Conservation (phyloP, 2,888 invertebrate species). For the Thelaira solivaga region DNA sequence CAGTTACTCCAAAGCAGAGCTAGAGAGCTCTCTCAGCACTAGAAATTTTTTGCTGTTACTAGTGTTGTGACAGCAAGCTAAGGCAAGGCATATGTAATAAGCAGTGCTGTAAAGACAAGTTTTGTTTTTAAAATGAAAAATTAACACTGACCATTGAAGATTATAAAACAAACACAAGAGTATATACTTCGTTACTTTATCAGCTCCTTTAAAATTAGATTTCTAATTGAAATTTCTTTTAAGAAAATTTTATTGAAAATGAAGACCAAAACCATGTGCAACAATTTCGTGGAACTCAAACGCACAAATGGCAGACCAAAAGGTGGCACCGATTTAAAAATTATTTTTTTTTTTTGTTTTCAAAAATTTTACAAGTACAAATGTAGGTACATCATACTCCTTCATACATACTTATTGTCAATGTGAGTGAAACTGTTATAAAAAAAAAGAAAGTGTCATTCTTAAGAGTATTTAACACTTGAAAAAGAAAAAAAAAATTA, state of each 20-base stretch:
- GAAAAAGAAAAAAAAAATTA: background rate
- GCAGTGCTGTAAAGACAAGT: background rate
- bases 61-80: no score
- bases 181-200: conserved; percentile 8
- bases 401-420: no score
- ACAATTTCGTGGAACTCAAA: conserved; percentile 40
- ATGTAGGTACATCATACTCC: no score
- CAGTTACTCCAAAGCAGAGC: no score
- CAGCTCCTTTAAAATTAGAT: background rate
- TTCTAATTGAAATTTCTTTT: background rate
- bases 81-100: no score
- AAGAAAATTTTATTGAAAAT: background rate
- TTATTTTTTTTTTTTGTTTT: conserved; percentile 7
- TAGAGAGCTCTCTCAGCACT: no score
- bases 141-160: background rate
- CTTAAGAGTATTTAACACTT: conserved; percentile 56
- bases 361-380: background rate
- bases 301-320: conserved; percentile 49
- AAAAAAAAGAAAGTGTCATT: conserved; percentile 38
- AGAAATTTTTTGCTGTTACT: no score
- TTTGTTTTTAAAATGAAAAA: background rate
- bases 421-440: background rate
- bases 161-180: no score
- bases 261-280: conserved; percentile 28
- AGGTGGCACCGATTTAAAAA: conserved; percentile 59